Evolutionary conservation across 2,113 vertebrate genomes (phyloP).

Genomic region (Microcebus jonahi): DNA sequence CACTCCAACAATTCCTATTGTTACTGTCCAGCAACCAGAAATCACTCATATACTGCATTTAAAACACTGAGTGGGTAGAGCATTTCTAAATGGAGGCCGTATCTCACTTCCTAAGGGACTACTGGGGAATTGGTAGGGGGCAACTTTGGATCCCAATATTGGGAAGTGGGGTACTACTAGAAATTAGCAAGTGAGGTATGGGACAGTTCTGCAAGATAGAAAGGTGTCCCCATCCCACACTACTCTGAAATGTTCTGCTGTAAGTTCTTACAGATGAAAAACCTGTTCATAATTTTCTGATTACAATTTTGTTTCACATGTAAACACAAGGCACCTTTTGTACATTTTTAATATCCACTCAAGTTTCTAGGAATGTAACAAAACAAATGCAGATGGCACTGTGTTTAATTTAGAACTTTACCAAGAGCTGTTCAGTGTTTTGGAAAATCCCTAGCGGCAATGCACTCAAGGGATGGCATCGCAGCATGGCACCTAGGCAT

Average conservation of each 20-base stretch:
- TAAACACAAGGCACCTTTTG: background rate
- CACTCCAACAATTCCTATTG: background rate
- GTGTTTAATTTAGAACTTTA: background rate
- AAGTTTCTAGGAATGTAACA: background rate
- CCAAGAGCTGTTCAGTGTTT: background rate
- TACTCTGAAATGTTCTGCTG: background rate
- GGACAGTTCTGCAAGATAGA: background rate
- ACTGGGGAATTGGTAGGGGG: background rate
- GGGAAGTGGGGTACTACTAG: background rate
- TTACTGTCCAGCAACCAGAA: background rate
- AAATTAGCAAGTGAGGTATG: background rate
- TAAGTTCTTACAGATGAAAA: background rate
- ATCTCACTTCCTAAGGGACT: background rate
- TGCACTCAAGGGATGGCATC: fast-evolving
- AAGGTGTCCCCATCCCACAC: background rate
- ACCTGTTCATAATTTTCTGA: background rate
- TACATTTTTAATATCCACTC: background rate
- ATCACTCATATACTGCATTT: background rate
- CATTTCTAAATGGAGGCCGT: background rate
- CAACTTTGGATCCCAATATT: background rate
- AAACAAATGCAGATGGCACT: background rate
- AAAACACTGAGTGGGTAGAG: background rate
- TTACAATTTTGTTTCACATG: background rate
- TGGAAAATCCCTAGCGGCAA: background rate
- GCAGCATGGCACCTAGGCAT: fast-evolving